Evolutionary conservation across 2,113 vertebrate species (phyloP).

Genomic region (Sarotherodon lohbergeri): DNA sequence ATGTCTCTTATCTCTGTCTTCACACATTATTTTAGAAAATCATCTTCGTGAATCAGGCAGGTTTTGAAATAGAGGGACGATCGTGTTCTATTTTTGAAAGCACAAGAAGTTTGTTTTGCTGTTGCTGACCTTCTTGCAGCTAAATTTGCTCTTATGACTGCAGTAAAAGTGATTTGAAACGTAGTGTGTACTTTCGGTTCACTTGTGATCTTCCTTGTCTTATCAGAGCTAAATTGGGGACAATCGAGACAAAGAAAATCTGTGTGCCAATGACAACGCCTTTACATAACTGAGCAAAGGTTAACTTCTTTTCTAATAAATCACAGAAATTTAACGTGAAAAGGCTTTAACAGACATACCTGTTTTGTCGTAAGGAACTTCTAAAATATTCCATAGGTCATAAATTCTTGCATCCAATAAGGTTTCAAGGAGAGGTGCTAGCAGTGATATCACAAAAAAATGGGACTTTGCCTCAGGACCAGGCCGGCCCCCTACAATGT

Average conservation of each 20-base stretch:
- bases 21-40: constrained; percentile 4
- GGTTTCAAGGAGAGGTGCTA: constrained; percentile 16
- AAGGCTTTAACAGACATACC: neutral
- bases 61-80: neutral
- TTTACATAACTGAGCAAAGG: constrained; percentile 31
- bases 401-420: constrained; percentile 49
- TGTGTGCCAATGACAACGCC: neutral
- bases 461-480: constrained; percentile 53
- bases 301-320: constrained; percentile 50
- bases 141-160: neutral
- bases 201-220: constrained; percentile 25
- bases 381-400: constrained; percentile 39
- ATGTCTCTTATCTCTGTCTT: constrained; percentile 49
- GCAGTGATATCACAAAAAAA: constrained; percentile 21
- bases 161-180: constrained; percentile 21
- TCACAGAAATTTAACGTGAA: neutral
- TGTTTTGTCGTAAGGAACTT: neutral
- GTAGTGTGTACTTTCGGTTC: neutral
- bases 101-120: neutral
- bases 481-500: constrained; percentile 4
- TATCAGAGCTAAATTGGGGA: constrained; percentile 29
- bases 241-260: constrained; percentile 9
- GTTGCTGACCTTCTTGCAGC: neutral
- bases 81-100: neutral
- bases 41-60: neutral